Base-by-base conservation (phyloP, 1,140 invertebrate species). In the Cydia pomonella region DNA sequence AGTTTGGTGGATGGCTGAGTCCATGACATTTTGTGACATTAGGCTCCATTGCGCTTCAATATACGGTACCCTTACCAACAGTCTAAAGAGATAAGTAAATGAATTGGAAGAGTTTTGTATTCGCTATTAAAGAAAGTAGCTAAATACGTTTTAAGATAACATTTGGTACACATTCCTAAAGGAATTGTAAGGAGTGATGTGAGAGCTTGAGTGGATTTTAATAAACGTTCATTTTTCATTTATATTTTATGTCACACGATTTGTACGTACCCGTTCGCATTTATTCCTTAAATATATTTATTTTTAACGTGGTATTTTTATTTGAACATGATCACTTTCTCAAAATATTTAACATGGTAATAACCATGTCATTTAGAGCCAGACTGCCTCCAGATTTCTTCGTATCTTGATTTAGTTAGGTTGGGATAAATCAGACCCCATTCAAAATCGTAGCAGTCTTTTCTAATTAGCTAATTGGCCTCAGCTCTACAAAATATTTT, bases 11-110 rank as follows among this genome's bases (percentile, higher is more conserved):
- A 87, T 86, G 83, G 85, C 90, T 86, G 85, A 84, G 83, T 77
- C 80, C 44, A 77, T 76, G 86, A 83, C 87, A 88, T 88, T 90
- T 90, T 89, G 87, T 89, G 89, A 92, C 87, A 89, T 91, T 88
- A 90, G 83, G 89, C 91, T 90, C 83, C 85, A 87, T 86, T 90
- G 91, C 83, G 80, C 90, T 83, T 91, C 84, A 92, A 92, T 92
- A 85, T 87, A 81, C 84, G 80, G 80, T 83, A 84, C 84, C 83
- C 80, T 79, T 78, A 79, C 79, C 84, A 87, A 85, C 83, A 82
- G 84, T 85, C 87, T 91, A 90, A 91, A 91, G 81, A 92, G 89
- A 91, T 91, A 92, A 91, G 84, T 85, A 88, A 92, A 92, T 89
- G 90, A 92, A 89, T 91, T 90, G 91, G 91, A 91, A 91, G 84